Conservation (phyloP, 2,113 vertebrate species). For the Cyrtonyx montezumae region DNA sequence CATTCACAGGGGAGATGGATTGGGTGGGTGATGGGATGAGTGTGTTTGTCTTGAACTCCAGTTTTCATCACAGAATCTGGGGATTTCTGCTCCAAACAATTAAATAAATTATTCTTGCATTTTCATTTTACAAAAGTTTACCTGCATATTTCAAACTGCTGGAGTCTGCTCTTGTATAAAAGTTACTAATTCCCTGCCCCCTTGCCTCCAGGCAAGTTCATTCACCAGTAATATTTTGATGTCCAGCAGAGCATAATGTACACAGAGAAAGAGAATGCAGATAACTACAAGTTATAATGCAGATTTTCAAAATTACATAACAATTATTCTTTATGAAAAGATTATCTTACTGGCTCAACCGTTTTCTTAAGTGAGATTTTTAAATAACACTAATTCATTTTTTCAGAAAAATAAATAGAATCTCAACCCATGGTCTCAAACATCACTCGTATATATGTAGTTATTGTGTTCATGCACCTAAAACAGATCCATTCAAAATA, state of each 20-base stretch:
- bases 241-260: background rate
- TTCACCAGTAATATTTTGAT: background rate
- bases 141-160: background rate
- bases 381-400: background rate
- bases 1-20: background rate
- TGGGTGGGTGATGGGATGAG: no score
- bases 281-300: rapidly evolving
- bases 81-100: background rate
- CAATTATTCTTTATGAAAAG: background rate
- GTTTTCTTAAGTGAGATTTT: background rate
- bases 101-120: background rate
- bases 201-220: background rate
- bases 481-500: background rate
- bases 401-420: background rate
- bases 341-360: background rate
- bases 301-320: no score
- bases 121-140: background rate
- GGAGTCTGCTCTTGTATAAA: background rate
- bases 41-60: background rate
- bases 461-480: background rate
- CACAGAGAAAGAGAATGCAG: background rate
- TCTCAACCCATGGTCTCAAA: background rate
- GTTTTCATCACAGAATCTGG: background rate
- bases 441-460: background rate
- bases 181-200: background rate